Conservation (phyloP, 2,888 invertebrate genomes). For the Drosophila macrospina region DNA sequence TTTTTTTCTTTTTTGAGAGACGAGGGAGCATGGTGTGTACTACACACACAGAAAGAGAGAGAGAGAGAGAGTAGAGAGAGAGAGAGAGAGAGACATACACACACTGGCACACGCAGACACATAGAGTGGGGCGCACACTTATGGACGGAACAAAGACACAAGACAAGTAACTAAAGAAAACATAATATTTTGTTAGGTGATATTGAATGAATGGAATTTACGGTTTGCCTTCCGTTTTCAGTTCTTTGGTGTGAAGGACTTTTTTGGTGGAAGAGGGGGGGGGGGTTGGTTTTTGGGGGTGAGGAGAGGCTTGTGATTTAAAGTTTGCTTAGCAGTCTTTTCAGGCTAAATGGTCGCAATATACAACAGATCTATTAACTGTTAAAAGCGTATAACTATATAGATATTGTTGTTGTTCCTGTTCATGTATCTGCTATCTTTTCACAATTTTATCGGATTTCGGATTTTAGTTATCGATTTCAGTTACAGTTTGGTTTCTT, state of each 20-base stretch:
- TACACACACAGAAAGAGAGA: no score
- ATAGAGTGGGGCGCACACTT: not conserved
- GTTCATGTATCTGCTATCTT: conserved; percentile 18
- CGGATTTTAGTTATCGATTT: conserved; percentile 12
- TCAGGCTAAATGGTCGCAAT: conserved; percentile 27
- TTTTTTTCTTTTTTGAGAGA: not conserved
- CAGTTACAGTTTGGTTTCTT: conserved; percentile 7
- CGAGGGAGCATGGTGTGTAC: no score
- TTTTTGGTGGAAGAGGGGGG: not conserved
- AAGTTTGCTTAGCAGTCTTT: conserved; percentile 18
- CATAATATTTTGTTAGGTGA: conserved; percentile 21
- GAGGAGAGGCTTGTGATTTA: conserved; percentile 5
- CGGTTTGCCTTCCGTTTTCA: conserved; percentile 21
- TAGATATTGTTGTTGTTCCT: conserved; percentile 12
- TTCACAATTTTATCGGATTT: conserved; percentile 14
- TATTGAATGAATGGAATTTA: conserved; percentile 38
- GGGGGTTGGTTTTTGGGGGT: not conserved
- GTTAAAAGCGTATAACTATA: conserved; percentile 26
- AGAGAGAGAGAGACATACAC: conserved; percentile 2
- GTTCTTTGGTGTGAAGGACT: no score
- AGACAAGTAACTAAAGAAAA: conserved; percentile 23
- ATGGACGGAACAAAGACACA: conserved; percentile 20
- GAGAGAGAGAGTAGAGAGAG: not conserved
- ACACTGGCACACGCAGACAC: not conserved
- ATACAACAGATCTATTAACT: conserved; percentile 54